Conservation (phyloP, 2,797 vertebrate genomes). For the Hyperoplus lanceolatus region DNA sequence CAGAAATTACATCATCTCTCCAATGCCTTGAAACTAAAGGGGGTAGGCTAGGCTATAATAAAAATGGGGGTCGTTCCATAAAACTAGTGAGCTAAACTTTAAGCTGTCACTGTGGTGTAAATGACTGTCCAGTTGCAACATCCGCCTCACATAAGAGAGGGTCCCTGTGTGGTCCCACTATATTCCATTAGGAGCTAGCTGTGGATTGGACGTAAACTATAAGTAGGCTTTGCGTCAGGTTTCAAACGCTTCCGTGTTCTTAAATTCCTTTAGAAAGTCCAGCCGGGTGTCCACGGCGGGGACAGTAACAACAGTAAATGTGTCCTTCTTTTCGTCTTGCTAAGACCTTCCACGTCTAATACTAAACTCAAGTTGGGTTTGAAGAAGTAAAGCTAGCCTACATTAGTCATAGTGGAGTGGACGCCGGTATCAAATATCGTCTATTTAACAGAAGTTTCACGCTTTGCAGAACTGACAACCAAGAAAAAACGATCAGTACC, state of each 20-base stretch:
- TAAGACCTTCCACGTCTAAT: background rate
- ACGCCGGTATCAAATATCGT: slow-evolving; percentile 58
- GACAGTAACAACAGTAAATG: too few relatives aligned
- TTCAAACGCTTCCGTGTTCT: background rate
- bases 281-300: background rate
- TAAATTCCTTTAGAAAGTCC: background rate
- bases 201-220: background rate
- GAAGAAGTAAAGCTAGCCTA: background rate
- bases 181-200: background rate
- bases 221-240: background rate
- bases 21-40: too few relatives aligned
- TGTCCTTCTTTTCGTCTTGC: background rate
- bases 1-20: too few relatives aligned
- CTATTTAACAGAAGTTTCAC: background rate
- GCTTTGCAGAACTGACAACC: background rate
- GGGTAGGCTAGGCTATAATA: too few relatives aligned
- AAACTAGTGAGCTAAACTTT: background rate
- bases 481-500: accelerated
- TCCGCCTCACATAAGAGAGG: background rate
- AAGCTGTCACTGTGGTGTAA: background rate
- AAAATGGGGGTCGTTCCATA: too few relatives aligned
- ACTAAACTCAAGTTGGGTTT: background rate
- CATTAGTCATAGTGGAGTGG: background rate
- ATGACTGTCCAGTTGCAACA: background rate
- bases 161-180: background rate